A percentile compares a stretch with the other conserved stretches of the same genome.
Evolutionary conservation across 1,140 invertebrate genomes (phyloP).

Genomic region (Penaeus chinensis): DNA sequence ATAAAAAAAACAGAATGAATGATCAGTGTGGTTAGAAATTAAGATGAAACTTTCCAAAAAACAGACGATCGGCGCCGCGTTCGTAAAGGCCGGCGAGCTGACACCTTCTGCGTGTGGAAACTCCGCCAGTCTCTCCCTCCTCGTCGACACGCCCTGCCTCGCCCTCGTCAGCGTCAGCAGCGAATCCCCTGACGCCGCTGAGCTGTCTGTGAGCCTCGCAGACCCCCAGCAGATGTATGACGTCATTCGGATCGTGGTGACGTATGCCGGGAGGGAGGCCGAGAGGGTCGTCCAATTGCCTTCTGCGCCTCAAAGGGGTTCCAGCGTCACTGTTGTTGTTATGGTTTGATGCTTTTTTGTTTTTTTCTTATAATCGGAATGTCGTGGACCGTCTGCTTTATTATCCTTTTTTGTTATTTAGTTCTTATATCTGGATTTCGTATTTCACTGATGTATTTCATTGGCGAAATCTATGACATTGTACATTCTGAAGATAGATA

Average conservation of each 20-base stretch:
- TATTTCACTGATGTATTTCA: too few relatives aligned
- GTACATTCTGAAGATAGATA: too few relatives aligned
- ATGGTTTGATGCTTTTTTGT: not conserved
- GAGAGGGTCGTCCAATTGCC: not conserved
- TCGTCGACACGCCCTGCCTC: conserved; percentile 22
- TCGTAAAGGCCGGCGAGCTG: not conserved
- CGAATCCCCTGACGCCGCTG: not conserved
- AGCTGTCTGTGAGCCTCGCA: not conserved
- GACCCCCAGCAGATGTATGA: conserved; percentile 40
- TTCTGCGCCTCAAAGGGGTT: not conserved
- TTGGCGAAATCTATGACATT: too few relatives aligned
- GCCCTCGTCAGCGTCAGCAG: conserved; percentile 5
- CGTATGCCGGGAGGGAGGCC: not conserved
- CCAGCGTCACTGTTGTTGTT: conserved; percentile 1
- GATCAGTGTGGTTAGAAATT: too few relatives aligned
- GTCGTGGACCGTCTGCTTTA: not conserved
- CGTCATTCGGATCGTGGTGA: not conserved
- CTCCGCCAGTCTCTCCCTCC: not conserved
- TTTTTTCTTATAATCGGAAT: not conserved
- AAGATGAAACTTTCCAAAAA: not conserved
- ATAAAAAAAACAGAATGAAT: too few relatives aligned
- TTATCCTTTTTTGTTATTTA: not conserved
- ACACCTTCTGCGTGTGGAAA: not conserved
- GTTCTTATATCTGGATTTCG: not conserved
- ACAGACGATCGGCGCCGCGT: conserved; percentile 23